Evolutionary conservation across 2,797 vertebrate genomes (phyloP).

Genomic region (Oophaga sylvatica): DNA sequence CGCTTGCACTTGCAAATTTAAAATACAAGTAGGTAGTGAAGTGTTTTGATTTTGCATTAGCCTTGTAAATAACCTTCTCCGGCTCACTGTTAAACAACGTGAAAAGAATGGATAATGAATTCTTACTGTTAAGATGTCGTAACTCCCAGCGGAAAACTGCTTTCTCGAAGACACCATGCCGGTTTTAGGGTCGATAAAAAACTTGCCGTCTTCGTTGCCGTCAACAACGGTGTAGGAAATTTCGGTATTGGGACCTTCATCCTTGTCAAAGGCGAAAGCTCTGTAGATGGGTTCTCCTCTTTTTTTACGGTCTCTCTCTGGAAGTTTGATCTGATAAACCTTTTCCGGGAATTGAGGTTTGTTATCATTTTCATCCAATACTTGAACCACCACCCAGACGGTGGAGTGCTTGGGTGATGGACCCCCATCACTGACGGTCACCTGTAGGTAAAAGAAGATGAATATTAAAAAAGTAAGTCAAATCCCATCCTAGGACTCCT

Average conservation of each 20-base stretch:
- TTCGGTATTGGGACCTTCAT: conserved; percentile 90
- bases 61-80: conserved; percentile 49
- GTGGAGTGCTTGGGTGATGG: conserved; percentile 84
- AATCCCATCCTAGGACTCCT: background rate
- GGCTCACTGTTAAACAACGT: conserved; percentile 46
- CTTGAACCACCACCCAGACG: conserved; percentile 90
- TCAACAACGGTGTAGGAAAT: conserved; percentile 93
- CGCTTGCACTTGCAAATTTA: conserved; percentile 43
- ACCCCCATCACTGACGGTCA: conserved; percentile 88
- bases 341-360: conserved; percentile 93
- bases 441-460: conserved; percentile 72
- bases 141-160: conserved; percentile 89
- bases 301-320: conserved; percentile 90
- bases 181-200: conserved; percentile 95
- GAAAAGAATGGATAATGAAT: conserved; percentile 49
- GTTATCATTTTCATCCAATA: conserved; percentile 96
- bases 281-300: conserved; percentile 90
- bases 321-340: conserved; percentile 91
- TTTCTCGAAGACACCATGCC: conserved; percentile 94
- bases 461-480: background rate
- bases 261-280: conserved; percentile 90
- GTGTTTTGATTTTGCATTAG: conserved; percentile 52
- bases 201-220: conserved; percentile 92
- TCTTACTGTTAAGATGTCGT: conserved; percentile 93
- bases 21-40: conserved; percentile 46